These are phyloP conservation scores for Chondrosia reniformis DNA, from an alignment of 37 sponge, comb jelly and placozoan species.

Conservation along the genomic window DNA sequence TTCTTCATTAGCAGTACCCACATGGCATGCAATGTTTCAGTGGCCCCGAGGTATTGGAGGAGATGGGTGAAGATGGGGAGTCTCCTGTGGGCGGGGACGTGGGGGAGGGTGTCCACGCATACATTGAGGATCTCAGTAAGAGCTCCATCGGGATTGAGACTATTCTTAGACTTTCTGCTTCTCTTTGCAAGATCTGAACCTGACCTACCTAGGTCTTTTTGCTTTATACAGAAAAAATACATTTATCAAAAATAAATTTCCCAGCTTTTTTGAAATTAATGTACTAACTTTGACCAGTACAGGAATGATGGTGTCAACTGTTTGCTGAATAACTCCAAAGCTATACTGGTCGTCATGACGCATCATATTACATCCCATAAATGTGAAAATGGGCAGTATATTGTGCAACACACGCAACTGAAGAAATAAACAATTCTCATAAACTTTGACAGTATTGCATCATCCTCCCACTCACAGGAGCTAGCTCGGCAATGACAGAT, in stretches of 20 bases:
- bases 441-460: neutral
- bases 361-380: slow-evolving; percentile 88
- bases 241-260: too few species aligned
- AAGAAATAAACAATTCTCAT: neutral
- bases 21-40: slow-evolving; percentile 50
- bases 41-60: slow-evolving; percentile 53
- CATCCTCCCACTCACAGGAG: slow-evolving; percentile 66
- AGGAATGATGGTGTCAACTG: slow-evolving; percentile 81
- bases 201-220: too few species aligned
- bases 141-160: slow-evolving; percentile 28
- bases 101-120: slow-evolving; percentile 91
- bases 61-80: slow-evolving; percentile 79
- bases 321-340: slow-evolving; percentile 78
- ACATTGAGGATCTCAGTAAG: slow-evolving; percentile 74
- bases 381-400: slow-evolving; percentile 96
- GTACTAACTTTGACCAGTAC: slow-evolving; percentile 60
- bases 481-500: slow-evolving; percentile 52
- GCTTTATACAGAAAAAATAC: too few species aligned
- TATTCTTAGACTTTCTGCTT: too few species aligned
- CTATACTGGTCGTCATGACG: slow-evolving; percentile 87
- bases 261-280: too few species aligned
- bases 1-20: slow-evolving; percentile 55
- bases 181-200: too few species aligned
- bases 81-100: slow-evolving; percentile 88
- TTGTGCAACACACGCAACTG: slow-evolving; percentile 83